Evolutionary conservation across 2,797 vertebrate species (phyloP), one percentile per base, ranked within the genome.

Genomic region (Crenichthys baileyi): DNA sequence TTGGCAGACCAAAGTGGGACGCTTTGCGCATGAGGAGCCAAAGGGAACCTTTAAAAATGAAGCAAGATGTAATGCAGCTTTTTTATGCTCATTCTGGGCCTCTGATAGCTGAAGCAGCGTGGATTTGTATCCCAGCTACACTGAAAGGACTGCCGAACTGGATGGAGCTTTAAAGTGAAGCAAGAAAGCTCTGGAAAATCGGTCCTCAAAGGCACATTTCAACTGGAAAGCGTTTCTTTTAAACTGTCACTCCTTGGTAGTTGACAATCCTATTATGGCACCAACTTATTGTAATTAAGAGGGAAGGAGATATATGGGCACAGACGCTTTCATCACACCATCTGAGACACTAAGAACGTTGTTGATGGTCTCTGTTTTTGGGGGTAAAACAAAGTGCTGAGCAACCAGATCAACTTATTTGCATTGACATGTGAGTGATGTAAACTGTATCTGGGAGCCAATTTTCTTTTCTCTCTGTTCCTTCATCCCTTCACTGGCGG

Each of bases 111-210:
- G 94, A 91, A 84, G 91, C 89, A 89, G 91, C 94, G 92, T 95
- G 95, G 95, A 96, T 96, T 96, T 96, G 95, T 96, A 95, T 96
- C 95, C 95, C 93, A 87, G 95, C 94, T 95, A 94, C 95, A 95
- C 92, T 96, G 93, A 96, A 96, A 95, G 93, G 94, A 85, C 90
- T 70, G 87, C 90, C 90, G 93, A 95, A 95, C 95, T 95, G 96
- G 95, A 96, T 95, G 92, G 91, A 95, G 94, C 94, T 95, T 96
- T 94, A 96, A 96, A 96, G 95, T 95, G 94, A 94, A 95, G 93
- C 93, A 94, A 93, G 91, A 95, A 96, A 96, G 94, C 95, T 92
- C 94, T 95, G 95, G 94, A 96, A 96, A 96, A 96, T 96, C 93
- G 89, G 90, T 73, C 93, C 94, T 96, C 93, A 95, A 95, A 95